These are phyloP conservation scores for Theropithecus gelada DNA, from an alignment of 2,113 vertebrate species.

Conservation along the genomic window DNA sequence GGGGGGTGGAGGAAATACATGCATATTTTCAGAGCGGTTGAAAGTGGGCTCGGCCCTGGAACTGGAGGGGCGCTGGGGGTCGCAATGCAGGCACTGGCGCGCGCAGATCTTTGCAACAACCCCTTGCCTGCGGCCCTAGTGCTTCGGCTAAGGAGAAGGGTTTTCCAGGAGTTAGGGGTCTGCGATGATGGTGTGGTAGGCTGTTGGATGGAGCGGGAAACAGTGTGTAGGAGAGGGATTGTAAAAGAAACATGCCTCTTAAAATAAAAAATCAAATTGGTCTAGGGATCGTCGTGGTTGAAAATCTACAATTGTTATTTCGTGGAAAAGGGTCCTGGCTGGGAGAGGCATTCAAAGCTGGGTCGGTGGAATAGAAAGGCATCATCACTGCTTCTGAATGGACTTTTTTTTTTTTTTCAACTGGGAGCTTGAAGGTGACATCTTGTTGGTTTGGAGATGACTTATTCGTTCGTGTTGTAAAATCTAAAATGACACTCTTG, in stretches of 20 bases:
- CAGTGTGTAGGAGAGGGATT: not conserved
- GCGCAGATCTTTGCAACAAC: not conserved
- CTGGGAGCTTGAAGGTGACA: not conserved
- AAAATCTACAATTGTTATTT: not conserved
- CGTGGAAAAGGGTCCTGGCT: not conserved
- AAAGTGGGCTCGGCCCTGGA: not conserved
- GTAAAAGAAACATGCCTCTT: not conserved
- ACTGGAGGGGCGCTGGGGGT: accelerated
- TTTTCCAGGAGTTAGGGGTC: not conserved
- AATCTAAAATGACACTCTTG: conserved; percentile 18
- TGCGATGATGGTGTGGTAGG: not conserved
- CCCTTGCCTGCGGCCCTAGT: accelerated
- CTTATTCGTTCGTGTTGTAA: conserved; percentile 24
- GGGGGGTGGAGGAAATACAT: not conserved
- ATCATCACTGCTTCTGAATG: not conserved
- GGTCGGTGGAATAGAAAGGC: not conserved
- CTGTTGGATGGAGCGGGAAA: not conserved
- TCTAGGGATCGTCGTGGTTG: not conserved
- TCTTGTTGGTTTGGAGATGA: conserved; percentile 25
- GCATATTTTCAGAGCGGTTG: not conserved
- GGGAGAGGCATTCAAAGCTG: not conserved
- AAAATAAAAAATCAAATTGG: not conserved
- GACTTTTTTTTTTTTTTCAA: not conserved
- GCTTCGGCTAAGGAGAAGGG: not conserved
- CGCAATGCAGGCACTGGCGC: accelerated